These are phyloP conservation scores for Megalurothrips usitatus DNA, from an alignment of 2,888 invertebrate species.

Conservation along the genomic window DNA sequence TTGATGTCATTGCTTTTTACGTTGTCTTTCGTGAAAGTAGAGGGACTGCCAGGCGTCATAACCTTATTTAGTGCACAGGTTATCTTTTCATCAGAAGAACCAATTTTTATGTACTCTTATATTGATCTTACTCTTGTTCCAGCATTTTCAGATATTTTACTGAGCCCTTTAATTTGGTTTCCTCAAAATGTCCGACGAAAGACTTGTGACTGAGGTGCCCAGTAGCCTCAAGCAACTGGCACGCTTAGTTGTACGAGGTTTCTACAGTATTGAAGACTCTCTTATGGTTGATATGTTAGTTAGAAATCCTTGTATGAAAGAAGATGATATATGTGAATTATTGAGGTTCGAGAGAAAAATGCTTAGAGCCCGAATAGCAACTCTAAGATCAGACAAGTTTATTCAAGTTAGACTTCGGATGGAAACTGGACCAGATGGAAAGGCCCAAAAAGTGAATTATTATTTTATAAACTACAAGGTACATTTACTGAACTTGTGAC, in stretches of 20 bases:
- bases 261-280: constrained; percentile 90
- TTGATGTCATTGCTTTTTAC: too few relatives aligned
- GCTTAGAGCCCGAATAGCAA: constrained; percentile 79
- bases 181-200: constrained; percentile 59
- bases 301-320: constrained; percentile 92
- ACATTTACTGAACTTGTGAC: constrained; percentile 33
- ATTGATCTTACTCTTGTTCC: not conserved
- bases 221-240: constrained; percentile 89
- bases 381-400: constrained; percentile 87
- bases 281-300: constrained; percentile 94
- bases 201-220: constrained; percentile 85
- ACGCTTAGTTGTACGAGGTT: constrained; percentile 84
- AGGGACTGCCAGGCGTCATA: too few relatives aligned
- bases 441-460: constrained; percentile 93
- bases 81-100: too few relatives aligned
- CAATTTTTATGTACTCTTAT: too few relatives aligned
- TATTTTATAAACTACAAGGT: constrained; percentile 95
- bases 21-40: too few relatives aligned
- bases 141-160: not conserved
- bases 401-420: constrained; percentile 87
- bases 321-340: constrained; percentile 84
- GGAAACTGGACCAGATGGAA: constrained; percentile 92
- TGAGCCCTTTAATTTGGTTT: not conserved
- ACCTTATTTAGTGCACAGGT: too few relatives aligned
- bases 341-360: constrained; percentile 92